Conservation (phyloP, 37 sponge, comb jelly and placozoan species). For the Aphrocallistes beatrix region DNA sequence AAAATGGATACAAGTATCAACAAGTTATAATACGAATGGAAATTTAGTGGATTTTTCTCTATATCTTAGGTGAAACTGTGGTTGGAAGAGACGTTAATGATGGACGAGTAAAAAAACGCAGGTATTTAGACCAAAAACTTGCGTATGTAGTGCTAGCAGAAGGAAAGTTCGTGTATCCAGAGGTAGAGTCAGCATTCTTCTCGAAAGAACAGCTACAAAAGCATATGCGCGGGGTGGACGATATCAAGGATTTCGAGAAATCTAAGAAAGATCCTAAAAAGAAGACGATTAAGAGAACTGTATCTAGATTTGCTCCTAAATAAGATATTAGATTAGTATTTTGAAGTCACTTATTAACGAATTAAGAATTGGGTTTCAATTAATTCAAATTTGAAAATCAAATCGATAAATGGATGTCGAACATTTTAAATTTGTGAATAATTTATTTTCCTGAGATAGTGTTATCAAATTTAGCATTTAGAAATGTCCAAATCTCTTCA, state of each 20-base stretch:
- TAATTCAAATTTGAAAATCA: too few species aligned
- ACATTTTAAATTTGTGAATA: not conserved
- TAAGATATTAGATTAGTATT: not conserved
- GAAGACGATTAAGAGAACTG: not conserved
- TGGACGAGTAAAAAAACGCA: not conserved
- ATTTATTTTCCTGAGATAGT: not conserved
- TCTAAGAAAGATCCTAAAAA: not conserved
- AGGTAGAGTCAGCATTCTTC: not conserved
- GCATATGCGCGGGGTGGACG: too few species aligned
- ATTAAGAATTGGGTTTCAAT: too few species aligned
- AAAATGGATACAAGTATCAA: not conserved
- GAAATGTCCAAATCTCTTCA: slow-evolving; percentile 1
- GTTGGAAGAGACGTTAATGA: not conserved
- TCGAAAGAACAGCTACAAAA: too few species aligned
- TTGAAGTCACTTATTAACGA: too few species aligned
- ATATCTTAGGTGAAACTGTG: not conserved
- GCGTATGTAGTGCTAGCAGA: slow-evolving; percentile 5
- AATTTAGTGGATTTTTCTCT: not conserved
- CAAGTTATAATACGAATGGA: not conserved
- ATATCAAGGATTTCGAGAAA: not conserved
- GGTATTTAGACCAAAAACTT: not conserved
- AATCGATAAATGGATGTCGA: not conserved
- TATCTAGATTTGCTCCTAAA: too few species aligned
- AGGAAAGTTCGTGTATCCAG: not conserved
- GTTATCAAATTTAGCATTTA: not conserved